Conservation (phyloP, 2,113 vertebrate genomes). For the Lanius ludovicianus region DNA sequence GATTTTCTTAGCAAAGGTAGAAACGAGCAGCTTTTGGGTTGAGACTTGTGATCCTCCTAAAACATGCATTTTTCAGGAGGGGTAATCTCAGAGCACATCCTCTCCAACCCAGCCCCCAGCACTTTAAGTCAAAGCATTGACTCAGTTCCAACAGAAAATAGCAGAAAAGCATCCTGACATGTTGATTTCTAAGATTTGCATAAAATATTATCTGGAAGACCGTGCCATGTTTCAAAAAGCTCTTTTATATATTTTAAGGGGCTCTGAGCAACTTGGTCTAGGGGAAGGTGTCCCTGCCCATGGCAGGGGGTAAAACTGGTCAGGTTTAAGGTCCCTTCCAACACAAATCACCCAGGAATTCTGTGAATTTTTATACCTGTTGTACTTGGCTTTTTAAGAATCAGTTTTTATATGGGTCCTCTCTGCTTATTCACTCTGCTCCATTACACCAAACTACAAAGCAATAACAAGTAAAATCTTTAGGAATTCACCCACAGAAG, state of each 20-base stretch:
- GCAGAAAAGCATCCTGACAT: neutral
- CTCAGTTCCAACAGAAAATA: neutral
- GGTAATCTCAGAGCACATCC: neutral
- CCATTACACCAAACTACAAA: neutral
- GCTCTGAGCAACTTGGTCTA: neutral
- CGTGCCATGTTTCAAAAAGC: neutral
- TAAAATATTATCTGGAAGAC: neutral
- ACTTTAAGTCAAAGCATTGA: neutral
- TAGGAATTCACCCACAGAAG: neutral
- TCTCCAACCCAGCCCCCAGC: neutral
- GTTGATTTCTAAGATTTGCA: neutral
- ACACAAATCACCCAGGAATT: neutral
- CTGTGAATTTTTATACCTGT: neutral
- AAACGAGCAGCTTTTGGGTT: neutral
- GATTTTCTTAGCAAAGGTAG: neutral
- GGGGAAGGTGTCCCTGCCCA: neutral
- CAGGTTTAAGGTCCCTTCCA: neutral
- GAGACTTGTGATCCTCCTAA: neutral
- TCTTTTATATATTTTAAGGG: neutral
- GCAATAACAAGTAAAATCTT: neutral
- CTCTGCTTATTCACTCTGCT: neutral
- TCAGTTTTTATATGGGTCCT: neutral
- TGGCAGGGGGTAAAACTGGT: neutral
- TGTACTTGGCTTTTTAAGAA: neutral
- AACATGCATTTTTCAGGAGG: neutral